Conservation (phyloP, 2,888 invertebrate species). For the Dicranocentrus wangi region DNA sequence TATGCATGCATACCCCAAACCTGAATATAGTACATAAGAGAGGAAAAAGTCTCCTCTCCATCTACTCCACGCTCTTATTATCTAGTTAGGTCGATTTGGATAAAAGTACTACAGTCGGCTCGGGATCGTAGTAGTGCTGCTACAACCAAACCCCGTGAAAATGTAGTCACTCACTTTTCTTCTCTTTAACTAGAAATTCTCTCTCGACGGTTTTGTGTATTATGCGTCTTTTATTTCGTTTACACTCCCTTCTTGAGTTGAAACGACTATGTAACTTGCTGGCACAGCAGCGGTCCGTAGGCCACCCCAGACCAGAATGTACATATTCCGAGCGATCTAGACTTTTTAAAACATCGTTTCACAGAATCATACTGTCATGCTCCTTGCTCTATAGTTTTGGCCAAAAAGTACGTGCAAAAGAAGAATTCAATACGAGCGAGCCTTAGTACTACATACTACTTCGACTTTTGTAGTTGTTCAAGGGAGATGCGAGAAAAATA, state of each 20-base stretch:
- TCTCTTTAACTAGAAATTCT: conserved; percentile 19
- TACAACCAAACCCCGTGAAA: background rate
- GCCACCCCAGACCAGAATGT: background rate
- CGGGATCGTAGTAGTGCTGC: background rate
- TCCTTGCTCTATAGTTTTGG: background rate
- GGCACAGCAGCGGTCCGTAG: background rate
- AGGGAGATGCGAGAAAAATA: conserved; percentile 2
- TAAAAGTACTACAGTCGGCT: conserved; percentile 24
- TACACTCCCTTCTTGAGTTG: background rate
- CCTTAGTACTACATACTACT: too few species aligned
- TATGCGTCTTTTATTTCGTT: conserved; percentile 17
- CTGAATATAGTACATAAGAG: background rate
- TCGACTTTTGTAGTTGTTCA: background rate
- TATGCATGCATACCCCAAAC: conserved; percentile 30
- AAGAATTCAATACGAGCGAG: background rate
- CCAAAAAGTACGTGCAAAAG: conserved; percentile 10
- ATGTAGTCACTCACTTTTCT: conserved; percentile 20
- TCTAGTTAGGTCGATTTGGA: conserved; percentile 45
- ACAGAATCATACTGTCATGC: conserved; percentile 8
- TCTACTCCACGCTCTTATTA: conserved; percentile 38
- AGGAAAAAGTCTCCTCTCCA: background rate
- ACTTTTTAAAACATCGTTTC: background rate
- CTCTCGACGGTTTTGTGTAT: conserved; percentile 7
- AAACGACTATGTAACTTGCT: background rate
- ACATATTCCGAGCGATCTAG: background rate